Conservation (phyloP, 2,113 vertebrate genomes). For the Equus quagga region DNA sequence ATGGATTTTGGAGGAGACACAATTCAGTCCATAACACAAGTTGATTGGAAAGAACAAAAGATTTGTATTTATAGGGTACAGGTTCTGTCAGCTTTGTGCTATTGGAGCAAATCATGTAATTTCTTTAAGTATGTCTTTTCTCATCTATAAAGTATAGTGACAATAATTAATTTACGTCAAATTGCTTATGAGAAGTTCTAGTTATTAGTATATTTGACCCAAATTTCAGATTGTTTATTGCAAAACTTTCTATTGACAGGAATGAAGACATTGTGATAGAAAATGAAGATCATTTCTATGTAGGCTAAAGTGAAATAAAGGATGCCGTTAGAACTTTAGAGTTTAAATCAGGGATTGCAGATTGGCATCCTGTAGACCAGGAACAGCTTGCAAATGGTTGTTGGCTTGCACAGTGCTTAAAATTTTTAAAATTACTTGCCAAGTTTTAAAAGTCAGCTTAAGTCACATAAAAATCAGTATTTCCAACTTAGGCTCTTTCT, state of each 20-base stretch:
- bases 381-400: slow-evolving; percentile 34
- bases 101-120: neutral
- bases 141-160: neutral
- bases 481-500: neutral
- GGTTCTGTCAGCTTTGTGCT: slow-evolving; percentile 5
- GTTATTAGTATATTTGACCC: neutral
- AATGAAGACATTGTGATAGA: neutral
- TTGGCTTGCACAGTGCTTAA: neutral
- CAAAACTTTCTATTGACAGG: neutral
- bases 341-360: neutral
- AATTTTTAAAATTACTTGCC: neutral
- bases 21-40: neutral
- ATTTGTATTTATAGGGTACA: slow-evolving; percentile 18
- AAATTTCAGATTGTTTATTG: slow-evolving; percentile 42
- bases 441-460: slow-evolving; percentile 41
- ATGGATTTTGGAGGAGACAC: neutral
- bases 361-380: neutral
- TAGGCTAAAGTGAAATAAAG: slow-evolving; percentile 20
- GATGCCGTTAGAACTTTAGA: neutral
- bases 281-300: neutral
- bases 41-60: neutral
- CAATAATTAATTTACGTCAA: slow-evolving; percentile 33
- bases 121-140: slow-evolving; percentile 41
- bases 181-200: slow-evolving; percentile 47
- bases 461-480: slow-evolving; percentile 15